A percentile compares a stretch with the other conserved stretches of the same genome.
phyloP scores from a whole-genome alignment of 2,888 invertebrate species.

The Drosophila seclusa region DNA sequence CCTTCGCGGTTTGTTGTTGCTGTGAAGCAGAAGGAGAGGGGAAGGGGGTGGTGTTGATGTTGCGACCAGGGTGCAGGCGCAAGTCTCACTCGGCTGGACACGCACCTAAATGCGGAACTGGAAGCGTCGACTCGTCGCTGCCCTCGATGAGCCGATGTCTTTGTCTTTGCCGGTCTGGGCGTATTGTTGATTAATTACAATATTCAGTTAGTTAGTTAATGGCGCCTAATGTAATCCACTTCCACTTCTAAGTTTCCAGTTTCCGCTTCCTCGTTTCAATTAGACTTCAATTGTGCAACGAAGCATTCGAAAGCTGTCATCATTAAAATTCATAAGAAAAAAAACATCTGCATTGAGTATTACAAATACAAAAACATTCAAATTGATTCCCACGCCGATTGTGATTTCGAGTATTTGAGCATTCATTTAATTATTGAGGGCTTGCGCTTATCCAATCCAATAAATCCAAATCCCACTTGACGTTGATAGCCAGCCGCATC shows the following conservation, averaged over 20 bases:
- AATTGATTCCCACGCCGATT: constrained; percentile 38
- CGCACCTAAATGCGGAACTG: constrained; percentile 74
- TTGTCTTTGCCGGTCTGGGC: constrained; percentile 30
- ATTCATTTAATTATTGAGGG: constrained; percentile 48
- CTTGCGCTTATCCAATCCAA: constrained; percentile 37
- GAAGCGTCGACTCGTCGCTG: constrained; percentile 45
- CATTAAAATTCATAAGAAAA: constrained; percentile 32
- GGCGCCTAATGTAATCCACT: constrained; percentile 73
- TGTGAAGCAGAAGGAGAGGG: constrained; percentile 5
- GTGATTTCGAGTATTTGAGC: constrained; percentile 30
- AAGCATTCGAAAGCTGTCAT: constrained; percentile 43
- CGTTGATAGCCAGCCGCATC: constrained; percentile 19
- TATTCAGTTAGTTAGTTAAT: constrained; percentile 47
- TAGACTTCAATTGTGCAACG: constrained; percentile 76
- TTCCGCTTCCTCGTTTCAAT: constrained; percentile 75
- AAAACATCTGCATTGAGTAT: constrained; percentile 28
- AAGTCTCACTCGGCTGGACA: constrained; percentile 67
- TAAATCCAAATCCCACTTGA: constrained; percentile 21
- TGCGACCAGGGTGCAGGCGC: constrained; percentile 11
- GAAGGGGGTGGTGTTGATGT: neutral
- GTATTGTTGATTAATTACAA: constrained; percentile 69
- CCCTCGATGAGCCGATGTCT: constrained; percentile 46
- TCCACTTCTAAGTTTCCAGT: constrained; percentile 43
- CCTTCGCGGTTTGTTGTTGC: constrained; percentile 41
- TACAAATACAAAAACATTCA: constrained; percentile 20